Base-by-base conservation (phyloP, 1,140 invertebrate genomes). In the Himalopsyche phryganea region DNA sequence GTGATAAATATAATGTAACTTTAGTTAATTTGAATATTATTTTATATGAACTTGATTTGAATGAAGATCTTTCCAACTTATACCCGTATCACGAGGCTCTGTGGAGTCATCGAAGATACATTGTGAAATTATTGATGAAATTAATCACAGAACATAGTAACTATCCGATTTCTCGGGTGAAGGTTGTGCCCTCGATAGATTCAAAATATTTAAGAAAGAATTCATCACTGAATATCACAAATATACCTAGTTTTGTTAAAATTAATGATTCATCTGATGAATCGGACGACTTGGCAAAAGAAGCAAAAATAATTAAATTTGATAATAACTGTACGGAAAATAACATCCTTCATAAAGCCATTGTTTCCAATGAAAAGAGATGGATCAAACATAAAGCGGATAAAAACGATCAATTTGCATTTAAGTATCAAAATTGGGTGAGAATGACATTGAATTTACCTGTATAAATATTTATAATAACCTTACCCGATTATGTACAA, bases 391-490 rank as follows among this genome's bases (percentile, higher is more conserved):
- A 74, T 44, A 71, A 70, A 50, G 58, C 61, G 11, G 67, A 59
- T 57, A 68, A 69, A 58, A 66, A 60, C 35, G 74, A 75, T 56
- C 68, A 69, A 52, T 76, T 73, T 70, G 68, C 74, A 13, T 68
- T 68, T 33, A 69, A 72, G 42, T 73, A 77, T 66, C 71, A 74
- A 33, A 75, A 72, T n/a, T 78, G 75, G 67, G 65, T 78, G 19
- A 73, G 72, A 60, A 71, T 70, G 67, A 74, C 35, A 67, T 74
- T 58, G 71, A 73, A 20, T 66, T 77, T 20, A 70, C 72, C 53
- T 66, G 62, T 70, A 66, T 71, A 23, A 36, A 47, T 18, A 13
- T 44, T 15, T 44, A n/a, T 19, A n/a, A 46, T 18, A n/a, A n/a
- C n/a, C n/a, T n/a, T n/a, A n/a, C n/a, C n/a, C n/a, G n/a, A n/a